Evolutionary conservation across 2,888 invertebrate genomes (phyloP).

Genomic region (Cheilosia vulpina): DNA sequence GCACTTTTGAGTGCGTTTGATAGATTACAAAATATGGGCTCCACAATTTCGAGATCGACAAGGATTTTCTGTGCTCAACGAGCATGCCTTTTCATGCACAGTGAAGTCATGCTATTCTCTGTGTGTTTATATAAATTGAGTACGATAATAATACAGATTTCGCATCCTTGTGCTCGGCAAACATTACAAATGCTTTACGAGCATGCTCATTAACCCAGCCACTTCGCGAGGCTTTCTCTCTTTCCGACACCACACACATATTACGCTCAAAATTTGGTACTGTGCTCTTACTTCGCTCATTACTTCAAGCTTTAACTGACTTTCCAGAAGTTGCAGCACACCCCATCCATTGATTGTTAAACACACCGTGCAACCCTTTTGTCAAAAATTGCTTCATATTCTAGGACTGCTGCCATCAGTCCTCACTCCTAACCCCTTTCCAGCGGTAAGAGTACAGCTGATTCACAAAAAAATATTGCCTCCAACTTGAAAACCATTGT

Average conservation of each 20-base stretch:
- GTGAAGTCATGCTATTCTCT: no score
- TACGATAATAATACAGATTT: no score
- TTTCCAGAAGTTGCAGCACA: not conserved
- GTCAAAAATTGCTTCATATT: not conserved
- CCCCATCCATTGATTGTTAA: not conserved
- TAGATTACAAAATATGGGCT: no score
- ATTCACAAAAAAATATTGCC: constrained; percentile 2
- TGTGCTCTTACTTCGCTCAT: not conserved
- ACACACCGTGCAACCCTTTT: not conserved
- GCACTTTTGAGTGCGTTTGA: no score
- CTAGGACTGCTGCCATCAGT: not conserved
- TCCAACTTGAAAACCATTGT: not conserved
- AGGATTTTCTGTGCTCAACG: no score
- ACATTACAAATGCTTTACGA: not conserved
- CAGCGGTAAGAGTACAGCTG: not conserved
- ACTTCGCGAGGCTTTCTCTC: not conserved
- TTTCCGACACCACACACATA: not conserved
- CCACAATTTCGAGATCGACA: no score
- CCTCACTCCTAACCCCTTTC: not conserved
- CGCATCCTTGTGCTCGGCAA: no score
- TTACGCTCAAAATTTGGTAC: not conserved
- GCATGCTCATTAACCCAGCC: no score
- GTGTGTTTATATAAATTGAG: no score
- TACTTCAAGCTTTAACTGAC: no score
- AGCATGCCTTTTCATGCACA: no score